Evolutionary conservation across 2,797 vertebrate species (phyloP), one percentile per base, ranked within the genome.

Genomic region (Sylvilagus floridanus): DNA sequence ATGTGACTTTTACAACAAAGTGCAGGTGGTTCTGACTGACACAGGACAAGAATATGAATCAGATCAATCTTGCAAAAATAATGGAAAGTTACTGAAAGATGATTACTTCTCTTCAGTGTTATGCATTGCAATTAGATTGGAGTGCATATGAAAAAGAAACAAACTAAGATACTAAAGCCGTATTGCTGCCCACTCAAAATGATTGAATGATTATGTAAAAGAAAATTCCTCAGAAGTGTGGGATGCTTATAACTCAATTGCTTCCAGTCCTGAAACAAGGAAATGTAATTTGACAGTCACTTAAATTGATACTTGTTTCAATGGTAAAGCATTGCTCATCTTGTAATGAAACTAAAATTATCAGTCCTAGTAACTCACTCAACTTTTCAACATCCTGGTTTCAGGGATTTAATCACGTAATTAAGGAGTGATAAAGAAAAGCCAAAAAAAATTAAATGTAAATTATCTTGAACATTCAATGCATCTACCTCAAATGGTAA

Each of bases 401-500:
- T 95, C 28, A 77, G 63, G 35, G 37, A 32, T 71, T 93, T 95
- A 91, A 69, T 71, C 47, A 28, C 81, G 84, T 78, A 84, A 86
- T 47, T 93, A 90, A 86, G 32, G 88, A 84, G 28, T 52, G 32
- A 95, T 94, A 24, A 54, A 84, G 28, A 60, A 66, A 88, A 81
- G 35, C 22, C 26, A 62, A 54, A 83, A 83, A 73, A 77, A 78
- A 57, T 69, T 63, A 86, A 62, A 60, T 73, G 24, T 77, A 57
- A 89, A 91, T 86, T 54, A 90, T 69, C 68, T 77, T 32, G 21
- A 91, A 28, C 28, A 11, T 69, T 93, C 57, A 73, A 54, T 69
- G 42, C 2, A 35, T 73, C 16, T 75, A 32, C 42, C 24, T 57
- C 92, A 94, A 94, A 63, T 85, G 69, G 8, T 9, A 76, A 68